phyloP scores from a whole-genome alignment of 2,888 invertebrate genomes.

The Emmelina monodactyla region DNA sequence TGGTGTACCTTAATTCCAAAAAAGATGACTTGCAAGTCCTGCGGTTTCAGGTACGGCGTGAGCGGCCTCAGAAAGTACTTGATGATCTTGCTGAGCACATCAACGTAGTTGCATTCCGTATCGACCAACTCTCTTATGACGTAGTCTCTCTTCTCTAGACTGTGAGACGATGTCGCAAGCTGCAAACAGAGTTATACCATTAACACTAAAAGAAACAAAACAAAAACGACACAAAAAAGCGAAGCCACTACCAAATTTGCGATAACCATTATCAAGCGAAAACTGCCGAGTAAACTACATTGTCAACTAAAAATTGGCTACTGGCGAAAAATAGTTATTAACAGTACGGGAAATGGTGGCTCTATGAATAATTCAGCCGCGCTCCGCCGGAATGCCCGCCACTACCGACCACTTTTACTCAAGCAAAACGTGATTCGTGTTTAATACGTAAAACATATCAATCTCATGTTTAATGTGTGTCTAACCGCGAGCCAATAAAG shows the following conservation, averaged over 20 bases:
- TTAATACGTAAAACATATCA: not conserved
- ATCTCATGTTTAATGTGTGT: not conserved
- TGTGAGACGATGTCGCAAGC: slow-evolving; percentile 64
- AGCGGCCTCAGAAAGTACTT: slow-evolving; percentile 83
- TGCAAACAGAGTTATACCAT: slow-evolving; percentile 21
- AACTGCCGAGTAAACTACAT: not conserved
- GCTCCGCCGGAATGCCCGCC: not conserved
- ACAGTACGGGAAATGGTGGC: slow-evolving; percentile 1
- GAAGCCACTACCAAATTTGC: not conserved
- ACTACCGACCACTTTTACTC: slow-evolving; percentile 1
- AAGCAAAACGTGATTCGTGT: slow-evolving; percentile 1
- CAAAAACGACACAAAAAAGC: not conserved
- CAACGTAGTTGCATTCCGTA: slow-evolving; percentile 96
- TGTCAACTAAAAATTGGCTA: not conserved
- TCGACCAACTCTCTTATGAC: slow-evolving; percentile 93
- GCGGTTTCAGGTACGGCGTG: slow-evolving; percentile 72
- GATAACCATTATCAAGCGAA: not conserved
- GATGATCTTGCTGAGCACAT: slow-evolving; percentile 86
- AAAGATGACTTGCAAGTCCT: slow-evolving; percentile 84
- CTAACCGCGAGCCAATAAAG: too few relatives aligned
- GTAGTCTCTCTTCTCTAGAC: slow-evolving; percentile 89
- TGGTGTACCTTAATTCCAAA: slow-evolving; percentile 90
- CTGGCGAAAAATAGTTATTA: not conserved
- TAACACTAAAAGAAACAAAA: too few relatives aligned
- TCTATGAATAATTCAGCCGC: slow-evolving; percentile 1